Evolutionary conservation across 2,888 invertebrate genomes (phyloP).

Genomic region (Myopa testacea): DNA sequence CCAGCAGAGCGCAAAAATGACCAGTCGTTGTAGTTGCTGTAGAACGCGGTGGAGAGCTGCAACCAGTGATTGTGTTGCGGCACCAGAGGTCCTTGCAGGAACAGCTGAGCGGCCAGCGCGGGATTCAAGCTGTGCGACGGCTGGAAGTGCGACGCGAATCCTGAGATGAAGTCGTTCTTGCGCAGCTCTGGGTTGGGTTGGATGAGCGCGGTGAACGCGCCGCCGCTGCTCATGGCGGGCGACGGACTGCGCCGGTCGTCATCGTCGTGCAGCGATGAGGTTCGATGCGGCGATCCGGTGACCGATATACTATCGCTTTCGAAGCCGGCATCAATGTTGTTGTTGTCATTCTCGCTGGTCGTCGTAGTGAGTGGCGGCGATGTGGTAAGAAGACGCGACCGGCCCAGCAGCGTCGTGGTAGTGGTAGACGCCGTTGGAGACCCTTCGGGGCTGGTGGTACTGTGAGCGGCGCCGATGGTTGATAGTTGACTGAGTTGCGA

Average conservation of each 20-base stretch:
- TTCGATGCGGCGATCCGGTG: conserved; percentile 68
- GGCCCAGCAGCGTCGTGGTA: conserved; percentile 45
- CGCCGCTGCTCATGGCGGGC: conserved; percentile 59
- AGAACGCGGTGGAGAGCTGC: conserved; percentile 70
- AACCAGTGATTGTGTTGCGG: conserved; percentile 84
- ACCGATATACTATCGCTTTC: conserved; percentile 69
- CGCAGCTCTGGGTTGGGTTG: conserved; percentile 61
- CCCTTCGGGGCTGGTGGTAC: conserved; percentile 78
- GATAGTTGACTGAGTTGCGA: conserved; percentile 61
- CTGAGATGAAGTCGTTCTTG: conserved; percentile 60
- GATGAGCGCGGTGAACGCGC: conserved; percentile 67
- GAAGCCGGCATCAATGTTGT: conserved; percentile 67
- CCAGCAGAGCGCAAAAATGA: conserved; percentile 61
- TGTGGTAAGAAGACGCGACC: conserved; percentile 58
- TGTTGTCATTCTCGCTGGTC: conserved; percentile 64
- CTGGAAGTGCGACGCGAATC: conserved; percentile 69
- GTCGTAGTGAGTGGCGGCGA: conserved; percentile 66
- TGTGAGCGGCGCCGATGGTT: conserved; percentile 71
- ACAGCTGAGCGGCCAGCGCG: conserved; percentile 77
- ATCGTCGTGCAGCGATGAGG: conserved; percentile 69
- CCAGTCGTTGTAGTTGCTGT: conserved; percentile 77
- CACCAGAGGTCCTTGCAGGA: conserved; percentile 79
- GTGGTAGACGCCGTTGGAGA: conserved; percentile 70
- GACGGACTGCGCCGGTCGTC: conserved; percentile 64
- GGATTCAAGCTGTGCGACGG: conserved; percentile 71